Percentiles rank a stretch among this genome's conserved stretches.
Evolutionary conservation across 1,140 invertebrate genomes (phyloP).

Genomic region (Gryon sp.): DNA sequence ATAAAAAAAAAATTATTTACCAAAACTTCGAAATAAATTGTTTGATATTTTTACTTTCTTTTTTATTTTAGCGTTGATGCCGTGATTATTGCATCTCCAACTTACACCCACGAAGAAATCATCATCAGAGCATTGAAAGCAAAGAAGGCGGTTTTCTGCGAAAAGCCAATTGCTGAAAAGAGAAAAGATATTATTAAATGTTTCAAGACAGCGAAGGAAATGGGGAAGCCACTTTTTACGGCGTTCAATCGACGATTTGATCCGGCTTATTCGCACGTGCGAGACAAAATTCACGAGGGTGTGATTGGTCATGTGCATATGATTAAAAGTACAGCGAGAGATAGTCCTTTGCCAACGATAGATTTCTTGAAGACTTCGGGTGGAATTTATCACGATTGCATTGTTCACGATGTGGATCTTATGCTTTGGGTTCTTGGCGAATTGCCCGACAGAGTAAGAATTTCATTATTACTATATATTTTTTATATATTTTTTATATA

Average conservation of each 20-base stretch:
- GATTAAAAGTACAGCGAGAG: constrained; percentile 83
- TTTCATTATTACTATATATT: too few relatives aligned
- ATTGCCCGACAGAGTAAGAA: constrained; percentile 77
- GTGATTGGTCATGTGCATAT: constrained; percentile 83
- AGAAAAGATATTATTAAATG: constrained; percentile 80
- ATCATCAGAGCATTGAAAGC: constrained; percentile 81
- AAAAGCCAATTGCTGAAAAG: constrained; percentile 85
- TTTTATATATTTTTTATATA: too few relatives aligned
- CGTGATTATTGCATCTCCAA: constrained; percentile 82
- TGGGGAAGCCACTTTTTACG: constrained; percentile 81
- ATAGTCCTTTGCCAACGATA: constrained; percentile 82
- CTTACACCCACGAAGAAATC: constrained; percentile 82
- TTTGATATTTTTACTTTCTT: constrained; percentile 1
- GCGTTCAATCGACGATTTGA: constrained; percentile 87
- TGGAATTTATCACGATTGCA: constrained; percentile 87
- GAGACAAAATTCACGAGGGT: constrained; percentile 79
- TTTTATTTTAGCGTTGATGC: constrained; percentile 70
- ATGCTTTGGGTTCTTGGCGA: constrained; percentile 83
- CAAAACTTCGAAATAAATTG: neutral
- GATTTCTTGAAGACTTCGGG: constrained; percentile 84
- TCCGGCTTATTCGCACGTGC: constrained; percentile 81
- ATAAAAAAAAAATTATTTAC: neutral
- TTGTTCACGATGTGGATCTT: constrained; percentile 86
- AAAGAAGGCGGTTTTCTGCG: constrained; percentile 85
- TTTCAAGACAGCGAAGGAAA: constrained; percentile 81